Percentiles rank a stretch among this genome's conserved stretches.
Evolutionary conservation across 2,888 invertebrate species (phyloP).

Genomic region (Agonopterix arenella): DNA sequence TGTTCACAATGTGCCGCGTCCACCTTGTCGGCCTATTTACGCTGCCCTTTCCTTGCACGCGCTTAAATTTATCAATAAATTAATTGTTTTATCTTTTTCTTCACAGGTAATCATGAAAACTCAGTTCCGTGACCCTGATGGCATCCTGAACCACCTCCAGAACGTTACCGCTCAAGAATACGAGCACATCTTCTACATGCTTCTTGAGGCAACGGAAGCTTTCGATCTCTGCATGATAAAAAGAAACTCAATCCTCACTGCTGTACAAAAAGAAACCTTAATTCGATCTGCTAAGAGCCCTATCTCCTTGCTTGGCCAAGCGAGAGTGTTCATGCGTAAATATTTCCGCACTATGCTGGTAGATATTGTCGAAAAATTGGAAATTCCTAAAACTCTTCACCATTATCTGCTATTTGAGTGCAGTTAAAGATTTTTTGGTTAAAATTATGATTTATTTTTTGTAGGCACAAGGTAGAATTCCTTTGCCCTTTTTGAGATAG

Average conservation of each 20-base stretch:
- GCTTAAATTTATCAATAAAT: neutral
- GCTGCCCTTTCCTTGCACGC: too few species aligned
- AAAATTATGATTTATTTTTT: conserved; percentile 20
- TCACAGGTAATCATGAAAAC: conserved; percentile 86
- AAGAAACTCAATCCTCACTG: conserved; percentile 80
- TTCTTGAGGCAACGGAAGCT: conserved; percentile 85
- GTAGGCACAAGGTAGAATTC: conserved; percentile 23
- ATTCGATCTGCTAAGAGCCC: conserved; percentile 82
- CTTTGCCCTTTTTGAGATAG: conserved; percentile 17
- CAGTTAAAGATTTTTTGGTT: conserved; percentile 44
- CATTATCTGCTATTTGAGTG: conserved; percentile 83
- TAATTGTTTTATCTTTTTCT: neutral
- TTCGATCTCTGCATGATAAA: conserved; percentile 89
- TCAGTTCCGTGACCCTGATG: conserved; percentile 89
- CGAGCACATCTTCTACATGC: conserved; percentile 78
- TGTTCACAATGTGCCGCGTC: too few species aligned
- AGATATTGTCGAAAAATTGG: conserved; percentile 74
- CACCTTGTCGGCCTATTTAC: too few species aligned
- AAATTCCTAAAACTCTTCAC: conserved; percentile 80
- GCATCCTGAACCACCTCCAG: conserved; percentile 87
- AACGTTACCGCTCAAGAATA: conserved; percentile 72
- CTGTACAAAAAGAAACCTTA: conserved; percentile 80
- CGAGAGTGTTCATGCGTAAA: conserved; percentile 77
- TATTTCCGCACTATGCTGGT: conserved; percentile 76
- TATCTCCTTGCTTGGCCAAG: conserved; percentile 80